Evolutionary conservation across 2,888 invertebrate genomes (phyloP).

Genomic region (Drosophila putrida): DNA sequence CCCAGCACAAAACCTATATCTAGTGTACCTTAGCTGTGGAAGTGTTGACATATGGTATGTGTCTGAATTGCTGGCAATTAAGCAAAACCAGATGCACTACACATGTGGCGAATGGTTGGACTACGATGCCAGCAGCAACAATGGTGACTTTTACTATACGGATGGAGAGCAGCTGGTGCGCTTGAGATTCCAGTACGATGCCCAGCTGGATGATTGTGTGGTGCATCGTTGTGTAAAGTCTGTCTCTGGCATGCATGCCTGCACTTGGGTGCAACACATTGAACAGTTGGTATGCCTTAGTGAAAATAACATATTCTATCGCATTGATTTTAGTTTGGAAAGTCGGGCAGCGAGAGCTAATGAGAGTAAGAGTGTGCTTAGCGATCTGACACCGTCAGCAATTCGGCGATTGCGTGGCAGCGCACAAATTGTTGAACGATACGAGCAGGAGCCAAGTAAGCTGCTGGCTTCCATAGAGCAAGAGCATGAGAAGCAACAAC

Average conservation of each 20-base stretch:
- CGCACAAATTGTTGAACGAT: slow-evolving; percentile 59
- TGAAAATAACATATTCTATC: slow-evolving; percentile 84
- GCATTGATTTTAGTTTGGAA: slow-evolving; percentile 48
- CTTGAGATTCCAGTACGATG: slow-evolving; percentile 68
- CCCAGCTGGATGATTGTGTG: slow-evolving; percentile 61
- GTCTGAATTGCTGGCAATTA: slow-evolving; percentile 61
- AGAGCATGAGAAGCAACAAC: slow-evolving; percentile 79
- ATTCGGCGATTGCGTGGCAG: slow-evolving; percentile 60
- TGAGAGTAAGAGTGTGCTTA: slow-evolving; percentile 21
- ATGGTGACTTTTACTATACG: slow-evolving; percentile 78
- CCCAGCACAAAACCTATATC: slow-evolving; percentile 63
- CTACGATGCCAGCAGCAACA: slow-evolving; percentile 64
- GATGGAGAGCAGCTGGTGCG: slow-evolving; percentile 77
- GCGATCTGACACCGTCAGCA: slow-evolving; percentile 65
- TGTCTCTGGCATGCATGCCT: slow-evolving; percentile 79
- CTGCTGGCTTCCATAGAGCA: slow-evolving; percentile 67
- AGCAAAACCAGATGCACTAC: slow-evolving; percentile 72
- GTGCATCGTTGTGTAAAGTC: slow-evolving; percentile 67
- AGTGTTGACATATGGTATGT: slow-evolving; percentile 83
- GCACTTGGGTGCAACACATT: slow-evolving; percentile 79
- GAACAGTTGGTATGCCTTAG: slow-evolving; percentile 82
- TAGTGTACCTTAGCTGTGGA: slow-evolving; percentile 80
- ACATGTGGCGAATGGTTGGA: slow-evolving; percentile 73
- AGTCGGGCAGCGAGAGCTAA: neutral
- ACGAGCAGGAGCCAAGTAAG: slow-evolving; percentile 58